phyloP scores from a whole-genome alignment of 35 echinoderm and acorn worm species.

The Diadema setosum region DNA sequence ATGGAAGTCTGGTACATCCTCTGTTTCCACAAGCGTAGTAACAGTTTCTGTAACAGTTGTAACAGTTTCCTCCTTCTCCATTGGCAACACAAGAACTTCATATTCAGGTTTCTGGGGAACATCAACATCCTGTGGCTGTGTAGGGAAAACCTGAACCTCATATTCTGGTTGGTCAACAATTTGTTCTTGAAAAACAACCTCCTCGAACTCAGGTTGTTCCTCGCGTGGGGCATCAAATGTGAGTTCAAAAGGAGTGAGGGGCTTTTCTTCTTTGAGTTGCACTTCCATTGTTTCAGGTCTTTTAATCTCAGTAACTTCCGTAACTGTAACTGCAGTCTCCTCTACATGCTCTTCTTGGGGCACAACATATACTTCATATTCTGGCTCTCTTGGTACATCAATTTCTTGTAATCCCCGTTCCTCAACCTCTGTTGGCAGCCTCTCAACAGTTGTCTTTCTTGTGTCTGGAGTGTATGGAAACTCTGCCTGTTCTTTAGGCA shows the following conservation, averaged over 20 bases:
- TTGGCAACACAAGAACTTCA: slow-evolving; percentile 31
- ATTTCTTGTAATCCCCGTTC: too few relatives aligned
- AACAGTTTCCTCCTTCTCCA: slow-evolving; percentile 4
- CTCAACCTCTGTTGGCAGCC: slow-evolving; percentile 24
- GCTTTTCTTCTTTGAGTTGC: slow-evolving; percentile 12
- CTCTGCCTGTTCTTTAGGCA: slow-evolving; percentile 47
- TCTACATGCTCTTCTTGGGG: not conserved
- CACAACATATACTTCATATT: not conserved
- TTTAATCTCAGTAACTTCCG: slow-evolving; percentile 9
- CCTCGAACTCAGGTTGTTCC: not conserved
- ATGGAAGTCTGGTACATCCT: slow-evolving; percentile 26
- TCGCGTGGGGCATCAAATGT: slow-evolving; percentile 45
- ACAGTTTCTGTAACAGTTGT: slow-evolving; percentile 22
- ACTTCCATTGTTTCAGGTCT: slow-evolving; percentile 21
- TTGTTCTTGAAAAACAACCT: too few relatives aligned
- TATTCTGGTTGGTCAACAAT: not conserved
- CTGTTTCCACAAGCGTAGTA: slow-evolving; percentile 28
- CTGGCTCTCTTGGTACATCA: too few relatives aligned
- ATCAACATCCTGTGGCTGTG: not conserved
- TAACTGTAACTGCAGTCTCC: slow-evolving; percentile 17
- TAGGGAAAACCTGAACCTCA: slow-evolving; percentile 26
- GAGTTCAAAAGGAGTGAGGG: slow-evolving; percentile 31
- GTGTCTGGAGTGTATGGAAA: too few relatives aligned
- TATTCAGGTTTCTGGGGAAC: not conserved
- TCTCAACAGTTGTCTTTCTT: too few relatives aligned